Base-by-base conservation (phyloP, 2,888 invertebrate species). In the Blastobasis adustella region DNA sequence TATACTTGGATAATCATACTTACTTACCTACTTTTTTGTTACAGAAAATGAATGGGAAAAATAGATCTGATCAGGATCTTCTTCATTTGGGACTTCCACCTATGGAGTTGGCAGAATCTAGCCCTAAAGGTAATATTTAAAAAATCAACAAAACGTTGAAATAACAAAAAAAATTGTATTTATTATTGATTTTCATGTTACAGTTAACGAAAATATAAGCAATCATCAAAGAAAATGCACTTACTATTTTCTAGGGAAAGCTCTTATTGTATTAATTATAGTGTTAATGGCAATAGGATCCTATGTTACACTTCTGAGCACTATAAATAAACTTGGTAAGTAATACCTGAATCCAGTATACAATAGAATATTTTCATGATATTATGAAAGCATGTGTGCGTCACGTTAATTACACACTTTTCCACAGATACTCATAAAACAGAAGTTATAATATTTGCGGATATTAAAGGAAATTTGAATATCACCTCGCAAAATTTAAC, bases 41-140 rank as follows among this genome's bases (percentile, higher is more conserved):
- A 49, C 63, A 79, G 80, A 78, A 61, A 58, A 73, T 74, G 69
- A 62, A 63, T 48, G 69, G 73, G 36, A 62, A 56, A 47, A 62
- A 54, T 10, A 74, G 66, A 54, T 63, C 66, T 9, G 69, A 71
- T 55, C 68, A 69, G 47, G 54, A 62, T 38, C 65, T 71, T 40
- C 61, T 67, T 38, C 70, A 79, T 54, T 62, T 82, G 9, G 83
- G 86, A 10, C 69, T 84, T 9, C 84, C 84, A 43, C 87, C 87
- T 2, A 84, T 86, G 84, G 79, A 79, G 58, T 61, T 88, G 45
- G 86, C 87, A n/a, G 87, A 88, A 65, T 63, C 79, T 43, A 76
- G 72, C 41, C 59, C 56, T 56, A 71, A 69, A 56, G 73, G 76
- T 78, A 74, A 37, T 23, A 23, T 23, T 23, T 23, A 2, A 23